These are phyloP conservation scores for Aspidapion aeneum DNA, from an alignment of 2,888 invertebrate genomes.

Conservation along the genomic window DNA sequence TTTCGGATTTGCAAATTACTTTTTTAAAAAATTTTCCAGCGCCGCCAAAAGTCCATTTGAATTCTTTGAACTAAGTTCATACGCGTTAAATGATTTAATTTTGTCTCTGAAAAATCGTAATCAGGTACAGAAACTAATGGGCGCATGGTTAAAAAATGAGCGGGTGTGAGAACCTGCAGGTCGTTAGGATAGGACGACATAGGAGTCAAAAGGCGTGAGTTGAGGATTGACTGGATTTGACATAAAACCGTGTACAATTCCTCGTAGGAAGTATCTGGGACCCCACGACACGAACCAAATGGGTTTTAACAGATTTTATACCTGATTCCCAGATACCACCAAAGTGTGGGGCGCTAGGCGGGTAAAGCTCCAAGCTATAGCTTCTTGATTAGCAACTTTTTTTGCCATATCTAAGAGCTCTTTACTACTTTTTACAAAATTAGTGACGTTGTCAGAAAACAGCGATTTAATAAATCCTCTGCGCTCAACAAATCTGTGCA, in stretches of 20 bases:
- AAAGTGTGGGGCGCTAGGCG: constrained; percentile 34
- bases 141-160: constrained; percentile 26
- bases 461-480: constrained; percentile 17
- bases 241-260: constrained; percentile 34
- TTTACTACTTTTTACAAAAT: constrained; percentile 26
- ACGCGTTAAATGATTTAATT: background rate
- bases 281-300: constrained; percentile 32
- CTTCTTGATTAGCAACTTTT: background rate
- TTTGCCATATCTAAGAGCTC: constrained; percentile 17
- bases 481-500: constrained; percentile 29
- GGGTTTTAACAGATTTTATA: constrained; percentile 36
- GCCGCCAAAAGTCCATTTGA: background rate
- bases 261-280: constrained; percentile 30
- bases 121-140: background rate
- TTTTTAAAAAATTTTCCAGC: background rate
- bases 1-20: background rate
- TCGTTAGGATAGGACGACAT: constrained; percentile 33
- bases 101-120: background rate
- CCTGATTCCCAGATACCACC: constrained; percentile 42
- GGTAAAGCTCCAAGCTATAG: constrained; percentile 36
- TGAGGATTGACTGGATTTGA: constrained; percentile 38
- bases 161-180: constrained; percentile 7
- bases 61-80: background rate
- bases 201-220: constrained; percentile 36
- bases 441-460: constrained; percentile 31